Evolutionary conservation across 92 coral and sea anemone species (phyloP).

Genomic region (Porites evermanni): DNA sequence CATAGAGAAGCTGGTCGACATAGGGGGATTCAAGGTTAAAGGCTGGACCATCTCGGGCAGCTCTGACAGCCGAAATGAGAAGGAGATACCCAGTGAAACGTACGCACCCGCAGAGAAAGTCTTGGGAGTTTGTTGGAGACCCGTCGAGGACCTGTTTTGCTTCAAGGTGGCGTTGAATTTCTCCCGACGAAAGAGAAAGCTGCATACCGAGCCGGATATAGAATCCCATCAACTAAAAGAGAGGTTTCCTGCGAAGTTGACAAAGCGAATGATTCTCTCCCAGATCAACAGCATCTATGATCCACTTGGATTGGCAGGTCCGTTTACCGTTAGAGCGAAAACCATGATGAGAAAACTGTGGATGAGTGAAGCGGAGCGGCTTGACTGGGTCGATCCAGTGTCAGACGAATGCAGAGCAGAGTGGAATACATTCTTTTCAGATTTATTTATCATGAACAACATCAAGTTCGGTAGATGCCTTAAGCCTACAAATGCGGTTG

Average conservation of each 20-base stretch:
- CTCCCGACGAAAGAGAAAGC: constrained; percentile 19
- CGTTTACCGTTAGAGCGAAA: constrained; percentile 63
- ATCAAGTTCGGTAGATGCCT: constrained; percentile 27
- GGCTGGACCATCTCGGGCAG: background rate
- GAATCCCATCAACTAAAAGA: constrained; percentile 4
- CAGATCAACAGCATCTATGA: constrained; percentile 64
- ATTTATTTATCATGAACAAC: constrained; percentile 28
- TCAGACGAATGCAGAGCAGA: constrained; percentile 24
- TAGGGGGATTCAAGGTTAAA: background rate
- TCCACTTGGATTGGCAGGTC: constrained; percentile 57
- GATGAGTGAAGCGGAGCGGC: constrained; percentile 14
- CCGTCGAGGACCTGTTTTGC: background rate
- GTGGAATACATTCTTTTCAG: constrained; percentile 29
- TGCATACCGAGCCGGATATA: constrained; percentile 31
- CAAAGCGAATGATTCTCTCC: constrained; percentile 64
- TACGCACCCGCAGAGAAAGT: background rate
- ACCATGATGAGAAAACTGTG: constrained; percentile 59
- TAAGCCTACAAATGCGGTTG: constrained; percentile 24
- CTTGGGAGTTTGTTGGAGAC: background rate
- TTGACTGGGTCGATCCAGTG: constrained; percentile 62
- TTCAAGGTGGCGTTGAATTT: constrained; percentile 37
- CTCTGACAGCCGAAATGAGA: background rate
- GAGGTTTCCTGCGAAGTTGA: constrained; percentile 23
- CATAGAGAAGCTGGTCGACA: background rate
- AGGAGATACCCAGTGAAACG: background rate